Evolutionary conservation across 2,888 invertebrate species (phyloP).

Genomic region (Leucozona laternaria): DNA sequence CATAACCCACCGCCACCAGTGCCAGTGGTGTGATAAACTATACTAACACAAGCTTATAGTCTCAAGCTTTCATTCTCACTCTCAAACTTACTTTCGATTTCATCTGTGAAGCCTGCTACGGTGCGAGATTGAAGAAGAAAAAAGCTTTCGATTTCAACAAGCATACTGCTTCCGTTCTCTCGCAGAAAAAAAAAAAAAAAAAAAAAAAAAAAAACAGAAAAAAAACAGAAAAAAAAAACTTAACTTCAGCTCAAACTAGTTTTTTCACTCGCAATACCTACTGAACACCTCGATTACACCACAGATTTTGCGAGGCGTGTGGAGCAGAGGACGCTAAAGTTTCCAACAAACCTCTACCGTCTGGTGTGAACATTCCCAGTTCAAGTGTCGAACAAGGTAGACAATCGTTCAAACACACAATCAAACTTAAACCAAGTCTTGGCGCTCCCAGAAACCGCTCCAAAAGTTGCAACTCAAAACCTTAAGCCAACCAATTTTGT

Average conservation of each 20-base stretch:
- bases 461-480: slow-evolving; percentile 54
- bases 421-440: slow-evolving; percentile 44
- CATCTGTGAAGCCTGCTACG: slow-evolving; percentile 40
- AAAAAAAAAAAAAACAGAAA: neutral
- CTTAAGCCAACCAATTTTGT: slow-evolving; percentile 61
- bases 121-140: slow-evolving; percentile 27
- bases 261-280: slow-evolving; percentile 19
- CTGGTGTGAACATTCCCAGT: slow-evolving; percentile 77
- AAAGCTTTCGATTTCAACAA: slow-evolving; percentile 68
- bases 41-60: slow-evolving; percentile 26
- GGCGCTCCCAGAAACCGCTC: slow-evolving; percentile 27
- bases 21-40: slow-evolving; percentile 6
- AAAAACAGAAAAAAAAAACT: neutral
- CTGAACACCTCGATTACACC: slow-evolving; percentile 58
- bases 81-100: slow-evolving; percentile 76
- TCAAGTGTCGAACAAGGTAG: slow-evolving; percentile 78
- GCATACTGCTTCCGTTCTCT: slow-evolving; percentile 33
- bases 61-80: slow-evolving; percentile 49
- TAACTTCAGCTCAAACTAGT: slow-evolving; percentile 30
- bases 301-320: slow-evolving; percentile 44
- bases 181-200: neutral
- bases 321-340: slow-evolving; percentile 54
- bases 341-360: slow-evolving; percentile 75
- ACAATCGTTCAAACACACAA: slow-evolving; percentile 73
- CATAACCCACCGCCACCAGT: neutral